These are phyloP conservation scores for Sebastes jordani DNA, from an alignment of 2,797 vertebrate genomes.

Conservation along the genomic window DNA sequence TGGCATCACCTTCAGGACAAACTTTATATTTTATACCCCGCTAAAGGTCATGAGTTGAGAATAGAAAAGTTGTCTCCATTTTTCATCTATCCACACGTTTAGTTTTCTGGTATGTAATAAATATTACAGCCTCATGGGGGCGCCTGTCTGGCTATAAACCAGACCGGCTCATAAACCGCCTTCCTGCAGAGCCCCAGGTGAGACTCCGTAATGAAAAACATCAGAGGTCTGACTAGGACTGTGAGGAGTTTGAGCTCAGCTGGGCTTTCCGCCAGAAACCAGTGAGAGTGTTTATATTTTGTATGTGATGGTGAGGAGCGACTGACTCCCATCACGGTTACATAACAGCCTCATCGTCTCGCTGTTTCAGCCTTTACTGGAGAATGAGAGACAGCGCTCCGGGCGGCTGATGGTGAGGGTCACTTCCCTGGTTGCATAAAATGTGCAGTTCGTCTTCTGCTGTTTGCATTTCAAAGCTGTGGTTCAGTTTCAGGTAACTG, in stretches of 20 bases:
- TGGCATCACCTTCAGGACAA: too few species aligned
- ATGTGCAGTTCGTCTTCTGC: not conserved
- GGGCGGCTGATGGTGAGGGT: not conserved
- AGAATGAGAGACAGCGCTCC: not conserved
- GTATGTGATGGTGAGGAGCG: not conserved
- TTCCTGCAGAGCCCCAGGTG: not conserved
- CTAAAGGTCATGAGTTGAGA: not conserved
- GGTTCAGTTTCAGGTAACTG: not conserved
- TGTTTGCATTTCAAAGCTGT: not conserved
- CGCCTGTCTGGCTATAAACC: too few species aligned
- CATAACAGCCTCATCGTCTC: slow-evolving; percentile 8
- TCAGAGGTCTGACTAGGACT: too few species aligned
- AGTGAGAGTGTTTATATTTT: not conserved
- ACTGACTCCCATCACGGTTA: slow-evolving; percentile 2
- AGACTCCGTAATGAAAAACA: not conserved
- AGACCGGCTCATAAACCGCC: not conserved
- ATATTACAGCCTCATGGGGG: not conserved
- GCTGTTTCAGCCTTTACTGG: not conserved
- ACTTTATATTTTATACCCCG: too few species aligned
- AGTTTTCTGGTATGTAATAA: not conserved
- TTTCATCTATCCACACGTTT: too few species aligned
- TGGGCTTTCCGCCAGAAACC: not conserved
- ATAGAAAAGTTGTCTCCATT: not conserved
- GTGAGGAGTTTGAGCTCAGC: not conserved
- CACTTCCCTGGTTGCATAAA: not conserved